A percentile compares a stretch with the other conserved stretches of the same genome.
Evolutionary conservation across 2,797 vertebrate genomes (phyloP).

Genomic region (Chiroxiphia lanceolata): DNA sequence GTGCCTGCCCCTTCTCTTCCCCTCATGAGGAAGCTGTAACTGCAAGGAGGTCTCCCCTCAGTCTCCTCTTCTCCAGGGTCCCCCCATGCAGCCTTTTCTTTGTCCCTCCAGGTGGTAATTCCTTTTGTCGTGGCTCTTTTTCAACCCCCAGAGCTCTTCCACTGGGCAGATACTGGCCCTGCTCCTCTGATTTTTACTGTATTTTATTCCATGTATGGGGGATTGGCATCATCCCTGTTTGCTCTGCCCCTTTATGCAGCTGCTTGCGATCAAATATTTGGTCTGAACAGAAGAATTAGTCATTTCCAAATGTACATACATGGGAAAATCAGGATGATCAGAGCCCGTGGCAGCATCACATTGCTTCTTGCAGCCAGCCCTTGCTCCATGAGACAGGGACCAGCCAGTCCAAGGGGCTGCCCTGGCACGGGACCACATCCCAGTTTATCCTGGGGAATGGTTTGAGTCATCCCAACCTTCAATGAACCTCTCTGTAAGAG

Average conservation of each 20-base stretch:
- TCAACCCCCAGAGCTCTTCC: background rate
- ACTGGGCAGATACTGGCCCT: background rate
- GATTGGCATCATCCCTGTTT: accelerated
- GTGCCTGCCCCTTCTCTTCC: background rate
- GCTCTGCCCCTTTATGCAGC: accelerated
- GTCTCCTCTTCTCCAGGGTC: background rate
- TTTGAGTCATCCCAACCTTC: background rate
- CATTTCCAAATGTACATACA: background rate
- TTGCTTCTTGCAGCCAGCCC: background rate
- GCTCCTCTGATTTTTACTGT: background rate
- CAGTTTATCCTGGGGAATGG: background rate
- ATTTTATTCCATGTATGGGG: accelerated
- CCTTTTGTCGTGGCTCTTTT: background rate
- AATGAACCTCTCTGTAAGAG: background rate
- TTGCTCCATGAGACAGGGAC: background rate
- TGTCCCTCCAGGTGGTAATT: background rate
- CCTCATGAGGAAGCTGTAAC: background rate
- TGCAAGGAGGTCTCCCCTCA: background rate
- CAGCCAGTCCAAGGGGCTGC: background rate
- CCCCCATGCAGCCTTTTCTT: background rate
- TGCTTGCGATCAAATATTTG: background rate
- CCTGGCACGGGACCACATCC: accelerated
- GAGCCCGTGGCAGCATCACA: background rate
- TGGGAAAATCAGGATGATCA: background rate
- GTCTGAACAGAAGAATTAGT: background rate